Conservation (phyloP, 2,113 vertebrate genomes). For the Pandion haliaetus region DNA sequence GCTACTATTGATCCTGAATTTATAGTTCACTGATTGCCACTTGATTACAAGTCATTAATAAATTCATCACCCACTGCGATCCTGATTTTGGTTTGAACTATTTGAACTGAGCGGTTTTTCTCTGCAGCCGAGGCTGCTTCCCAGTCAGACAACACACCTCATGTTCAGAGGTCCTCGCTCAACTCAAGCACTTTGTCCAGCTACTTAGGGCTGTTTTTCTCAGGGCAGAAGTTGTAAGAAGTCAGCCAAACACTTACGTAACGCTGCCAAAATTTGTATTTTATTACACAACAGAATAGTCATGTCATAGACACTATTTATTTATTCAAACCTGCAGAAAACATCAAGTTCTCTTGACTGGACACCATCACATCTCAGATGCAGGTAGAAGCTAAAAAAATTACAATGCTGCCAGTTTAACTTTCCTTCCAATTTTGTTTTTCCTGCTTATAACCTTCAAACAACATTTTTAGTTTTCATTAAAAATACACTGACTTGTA, state of each 20-base stretch:
- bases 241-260: background rate
- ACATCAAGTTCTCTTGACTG: background rate
- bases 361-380: background rate
- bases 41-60: background rate
- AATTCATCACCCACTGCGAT: background rate
- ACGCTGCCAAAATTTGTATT: background rate
- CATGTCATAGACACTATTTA: background rate
- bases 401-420: background rate
- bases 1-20: background rate
- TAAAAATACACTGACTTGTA: background rate
- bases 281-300: background rate
- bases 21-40: background rate
- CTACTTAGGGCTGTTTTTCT: background rate
- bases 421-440: background rate
- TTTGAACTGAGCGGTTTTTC: background rate
- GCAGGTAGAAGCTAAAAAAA: background rate
- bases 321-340: background rate
- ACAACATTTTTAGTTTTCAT: background rate
- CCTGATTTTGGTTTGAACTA: background rate
- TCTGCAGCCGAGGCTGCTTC: accelerated
- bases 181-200: background rate
- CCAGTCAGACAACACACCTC: background rate
- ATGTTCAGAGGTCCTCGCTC: background rate
- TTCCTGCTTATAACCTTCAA: background rate
- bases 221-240: background rate